A percentile compares a stretch with the other conserved stretches of the same genome.
Conservation (phyloP, 2,113 vertebrate species). For the Hassar affinis region DNA sequence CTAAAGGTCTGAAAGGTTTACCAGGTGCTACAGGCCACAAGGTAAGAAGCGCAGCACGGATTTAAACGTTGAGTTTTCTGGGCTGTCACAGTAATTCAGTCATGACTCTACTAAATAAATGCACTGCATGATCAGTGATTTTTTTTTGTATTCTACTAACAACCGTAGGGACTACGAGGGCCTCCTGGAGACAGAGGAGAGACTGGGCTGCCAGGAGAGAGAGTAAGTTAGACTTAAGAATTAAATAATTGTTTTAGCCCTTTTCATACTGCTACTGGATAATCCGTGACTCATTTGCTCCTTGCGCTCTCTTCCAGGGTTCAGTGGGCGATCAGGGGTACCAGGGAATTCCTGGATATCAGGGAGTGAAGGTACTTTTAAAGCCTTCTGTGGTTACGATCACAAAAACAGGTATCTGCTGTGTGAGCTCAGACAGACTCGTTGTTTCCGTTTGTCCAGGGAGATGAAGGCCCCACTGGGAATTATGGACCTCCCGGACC, state of each 20-base stretch:
- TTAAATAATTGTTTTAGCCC: slow-evolving; percentile 34
- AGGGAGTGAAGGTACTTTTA: slow-evolving; percentile 74
- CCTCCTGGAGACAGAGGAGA: slow-evolving; percentile 66
- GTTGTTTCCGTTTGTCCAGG: slow-evolving; percentile 49
- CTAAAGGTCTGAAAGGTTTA: slow-evolving; percentile 75
- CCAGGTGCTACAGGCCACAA: slow-evolving; percentile 73
- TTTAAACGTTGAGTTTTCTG: background rate
- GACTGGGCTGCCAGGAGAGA: slow-evolving; percentile 60
- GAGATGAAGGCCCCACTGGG: slow-evolving; percentile 65
- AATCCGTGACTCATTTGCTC: slow-evolving; percentile 46
- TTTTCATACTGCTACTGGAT: slow-evolving; percentile 46
- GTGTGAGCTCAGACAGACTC: slow-evolving; percentile 14
- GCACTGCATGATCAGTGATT: slow-evolving; percentile 2
- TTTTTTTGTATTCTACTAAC: slow-evolving; percentile 47
- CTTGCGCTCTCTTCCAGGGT: slow-evolving; percentile 58
- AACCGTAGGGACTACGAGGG: slow-evolving; percentile 69
- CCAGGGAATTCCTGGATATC: slow-evolving; percentile 73
- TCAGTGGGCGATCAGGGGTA: slow-evolving; percentile 66
- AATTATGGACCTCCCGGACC: slow-evolving; percentile 58
- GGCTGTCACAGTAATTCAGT: background rate
- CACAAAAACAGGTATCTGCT: slow-evolving; percentile 28
- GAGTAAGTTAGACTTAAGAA: slow-evolving; percentile 61
- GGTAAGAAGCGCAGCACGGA: slow-evolving; percentile 57
- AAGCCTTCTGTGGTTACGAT: slow-evolving; percentile 21
- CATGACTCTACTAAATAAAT: too few species aligned